Base-by-base conservation (phyloP, 2,113 vertebrate species). In the Misgurnus anguillicaudatus region DNA sequence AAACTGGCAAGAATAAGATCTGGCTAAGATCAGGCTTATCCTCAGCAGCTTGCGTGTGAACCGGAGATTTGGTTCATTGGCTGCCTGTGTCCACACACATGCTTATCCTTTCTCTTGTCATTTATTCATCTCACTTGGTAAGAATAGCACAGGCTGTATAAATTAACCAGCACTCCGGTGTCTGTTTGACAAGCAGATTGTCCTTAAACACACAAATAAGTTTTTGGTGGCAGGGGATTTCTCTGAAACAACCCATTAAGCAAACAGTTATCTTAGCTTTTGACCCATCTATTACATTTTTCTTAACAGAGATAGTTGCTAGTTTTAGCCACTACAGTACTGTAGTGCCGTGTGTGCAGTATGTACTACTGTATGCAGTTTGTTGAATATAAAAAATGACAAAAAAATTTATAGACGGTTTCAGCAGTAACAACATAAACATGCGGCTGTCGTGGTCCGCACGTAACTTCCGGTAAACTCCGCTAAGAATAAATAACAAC, bases 81-180 rank as follows among this genome's bases (percentile, higher is more conserved):
- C 51, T 14, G 41, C 61, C 64, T 60, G 79, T 21, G 21, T 80
- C 45, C 48, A 41, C 70, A 80, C 55, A 67, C 39, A 48, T 39
- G 53, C 10, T 3, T 24, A 57, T 75, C 41, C 57, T 14, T 19
- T 38, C n/a, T 24, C 63, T 80, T 58, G 51, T 68, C 58, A 66
- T 75, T 80, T 68, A 80, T 75, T 75, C 71, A 80, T 80, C 63
- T 80, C 62, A 55, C 70, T 80, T 4, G 4, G 63, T 42, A 63
- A 75, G 71, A 80, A 80, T 41, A 67, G 51, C 63, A 61, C 7
- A 19, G 13, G 53, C 55, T 31, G 41, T 42, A 58, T 75, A 51
- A 68, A 75, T 68, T 47, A 80, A 80, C 53, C 53, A 75, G 14
- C 36, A 39, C 71, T 68, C 16, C 39, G 7, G 53, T 53, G 17